A percentile compares a stretch with the other conserved stretches of the same genome.
These are phyloP conservation scores for Myotis davidii DNA, from an alignment of 2,113 vertebrate species.

Conservation along the genomic window DNA sequence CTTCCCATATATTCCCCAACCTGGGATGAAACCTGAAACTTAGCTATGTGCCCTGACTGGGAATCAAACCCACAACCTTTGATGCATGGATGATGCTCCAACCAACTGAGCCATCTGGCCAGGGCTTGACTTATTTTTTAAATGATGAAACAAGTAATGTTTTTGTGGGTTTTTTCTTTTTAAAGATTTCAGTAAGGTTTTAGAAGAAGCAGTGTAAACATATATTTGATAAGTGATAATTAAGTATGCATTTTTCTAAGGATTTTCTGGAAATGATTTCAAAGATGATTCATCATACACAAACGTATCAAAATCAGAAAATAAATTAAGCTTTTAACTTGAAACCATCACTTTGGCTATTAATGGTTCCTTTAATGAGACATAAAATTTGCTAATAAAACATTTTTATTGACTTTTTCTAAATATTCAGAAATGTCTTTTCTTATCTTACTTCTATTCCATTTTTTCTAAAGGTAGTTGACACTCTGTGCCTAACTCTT, in stretches of 20 bases:
- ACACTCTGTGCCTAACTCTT: not conserved
- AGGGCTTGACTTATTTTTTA: too few relatives aligned
- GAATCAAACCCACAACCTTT: too few relatives aligned
- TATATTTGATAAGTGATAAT: not conserved
- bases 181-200: not conserved
- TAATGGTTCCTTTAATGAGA: not conserved
- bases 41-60: too few relatives aligned
- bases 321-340: not conserved
- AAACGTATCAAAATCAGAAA: not conserved
- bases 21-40: too few relatives aligned
- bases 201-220: not conserved
- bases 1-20: too few relatives aligned
- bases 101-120: too few relatives aligned
- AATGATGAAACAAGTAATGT: not conserved
- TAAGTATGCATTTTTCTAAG: not conserved
- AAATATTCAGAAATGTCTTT: not conserved
- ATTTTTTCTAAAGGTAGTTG: constrained; percentile 20
- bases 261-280: not conserved
- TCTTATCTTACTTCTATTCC: not conserved
- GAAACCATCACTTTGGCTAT: not conserved
- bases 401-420: not conserved
- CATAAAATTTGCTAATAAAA: not conserved
- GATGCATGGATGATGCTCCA: too few relatives aligned
- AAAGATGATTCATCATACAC: not conserved
- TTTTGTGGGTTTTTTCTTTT: not conserved